These are phyloP conservation scores for Octodon degus DNA, from an alignment of 2,113 vertebrate genomes.

Conservation along the genomic window DNA sequence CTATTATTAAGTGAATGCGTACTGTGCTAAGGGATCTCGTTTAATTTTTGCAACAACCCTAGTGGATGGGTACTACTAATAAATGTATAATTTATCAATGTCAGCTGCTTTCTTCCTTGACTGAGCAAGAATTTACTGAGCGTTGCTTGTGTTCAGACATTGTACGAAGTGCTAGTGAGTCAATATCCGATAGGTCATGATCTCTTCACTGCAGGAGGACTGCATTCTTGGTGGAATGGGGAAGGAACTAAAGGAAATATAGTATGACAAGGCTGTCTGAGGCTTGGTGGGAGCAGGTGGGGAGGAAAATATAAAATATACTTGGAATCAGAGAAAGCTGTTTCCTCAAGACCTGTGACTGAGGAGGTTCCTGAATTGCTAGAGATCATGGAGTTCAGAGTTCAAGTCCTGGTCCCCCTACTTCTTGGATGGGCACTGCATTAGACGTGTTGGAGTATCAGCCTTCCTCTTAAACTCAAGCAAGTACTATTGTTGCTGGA, in stretches of 20 bases:
- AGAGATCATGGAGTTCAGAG: not conserved
- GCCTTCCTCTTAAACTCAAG: not conserved
- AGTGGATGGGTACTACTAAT: not conserved
- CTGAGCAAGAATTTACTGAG: not conserved
- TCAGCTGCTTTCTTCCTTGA: constrained; percentile 25
- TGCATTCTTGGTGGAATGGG: not conserved
- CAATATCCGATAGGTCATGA: not conserved
- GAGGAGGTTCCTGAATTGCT: not conserved
- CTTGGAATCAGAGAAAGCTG: not conserved
- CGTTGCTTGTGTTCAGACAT: not conserved
- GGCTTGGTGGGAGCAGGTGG: not conserved
- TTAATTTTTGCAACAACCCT: not conserved
- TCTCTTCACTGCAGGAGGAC: not conserved
- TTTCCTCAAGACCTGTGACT: not conserved
- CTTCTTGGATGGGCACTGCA: not conserved
- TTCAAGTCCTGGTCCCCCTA: not conserved
- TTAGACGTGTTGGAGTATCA: not conserved
- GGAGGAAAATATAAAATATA: not conserved
- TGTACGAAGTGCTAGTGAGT: not conserved
- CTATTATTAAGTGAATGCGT: constrained; percentile 22
- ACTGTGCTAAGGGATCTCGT: not conserved
- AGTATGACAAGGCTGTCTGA: not conserved
- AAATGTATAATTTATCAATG: not conserved
- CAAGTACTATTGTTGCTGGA: not conserved
- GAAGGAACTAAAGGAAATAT: not conserved